Percentiles rank a stretch among this genome's conserved stretches.
Evolutionary conservation across 1,140 invertebrate species (phyloP).

Genomic region (Monochamus saltuarius): DNA sequence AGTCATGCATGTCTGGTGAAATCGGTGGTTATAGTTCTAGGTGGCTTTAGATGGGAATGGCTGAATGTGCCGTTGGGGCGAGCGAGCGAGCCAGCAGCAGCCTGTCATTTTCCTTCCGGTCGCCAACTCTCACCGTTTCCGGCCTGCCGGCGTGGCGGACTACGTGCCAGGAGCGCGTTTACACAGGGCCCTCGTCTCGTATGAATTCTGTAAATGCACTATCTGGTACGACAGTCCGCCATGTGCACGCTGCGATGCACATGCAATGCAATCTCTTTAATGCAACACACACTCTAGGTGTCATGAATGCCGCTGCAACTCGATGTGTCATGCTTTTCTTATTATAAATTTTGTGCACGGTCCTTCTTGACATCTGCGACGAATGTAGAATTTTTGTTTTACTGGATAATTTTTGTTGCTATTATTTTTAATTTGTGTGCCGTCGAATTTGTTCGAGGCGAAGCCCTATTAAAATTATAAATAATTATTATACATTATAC

Average conservation of each 20-base stretch:
- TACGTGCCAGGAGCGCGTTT: slow-evolving; percentile 97
- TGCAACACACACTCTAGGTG: too few relatives aligned
- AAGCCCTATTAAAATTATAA: too few relatives aligned
- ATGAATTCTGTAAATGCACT: slow-evolving; percentile 97
- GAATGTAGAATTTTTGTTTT: too few relatives aligned
- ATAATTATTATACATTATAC: too few relatives aligned
- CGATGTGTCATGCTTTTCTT: too few relatives aligned
- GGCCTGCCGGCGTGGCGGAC: slow-evolving; percentile 48
- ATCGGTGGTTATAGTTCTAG: slow-evolving; percentile 11
- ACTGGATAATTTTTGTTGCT: too few relatives aligned
- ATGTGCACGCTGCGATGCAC: slow-evolving; percentile 50
- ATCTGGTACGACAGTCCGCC: slow-evolving; percentile 96
- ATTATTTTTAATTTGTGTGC: too few relatives aligned
- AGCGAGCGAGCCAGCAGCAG: background rate
- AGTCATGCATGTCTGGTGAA: slow-evolving; percentile 1
- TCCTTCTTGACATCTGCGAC: too few relatives aligned
- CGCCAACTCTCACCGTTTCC: slow-evolving; percentile 25
- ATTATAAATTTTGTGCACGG: too few relatives aligned
- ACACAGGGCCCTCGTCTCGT: slow-evolving; percentile 66
- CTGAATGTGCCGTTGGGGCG: background rate
- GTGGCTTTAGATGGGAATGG: slow-evolving; percentile 11
- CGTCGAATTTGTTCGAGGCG: too few relatives aligned
- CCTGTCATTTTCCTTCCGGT: slow-evolving; percentile 24
- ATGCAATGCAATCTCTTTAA: too few relatives aligned
- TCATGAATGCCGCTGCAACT: too few relatives aligned